phyloP scores from a whole-genome alignment of 2,113 vertebrate genomes.

The Macaca mulatta region DNA sequence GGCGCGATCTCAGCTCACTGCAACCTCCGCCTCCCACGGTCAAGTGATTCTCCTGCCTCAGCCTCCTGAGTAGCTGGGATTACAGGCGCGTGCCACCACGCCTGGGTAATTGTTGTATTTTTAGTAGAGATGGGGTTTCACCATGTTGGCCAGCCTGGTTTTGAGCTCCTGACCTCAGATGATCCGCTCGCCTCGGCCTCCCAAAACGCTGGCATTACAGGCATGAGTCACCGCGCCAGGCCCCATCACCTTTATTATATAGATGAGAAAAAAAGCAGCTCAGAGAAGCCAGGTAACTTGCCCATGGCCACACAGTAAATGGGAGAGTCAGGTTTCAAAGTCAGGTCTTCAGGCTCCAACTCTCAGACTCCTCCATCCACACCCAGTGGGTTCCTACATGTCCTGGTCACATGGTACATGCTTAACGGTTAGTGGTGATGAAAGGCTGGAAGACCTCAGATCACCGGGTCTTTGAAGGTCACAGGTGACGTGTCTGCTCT shows the following conservation, averaged over 20 bases:
- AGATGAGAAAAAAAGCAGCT: not conserved
- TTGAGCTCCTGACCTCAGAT: too few relatives aligned
- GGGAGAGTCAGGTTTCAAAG: not conserved
- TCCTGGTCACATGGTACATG: not conserved
- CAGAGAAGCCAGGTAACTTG: not conserved
- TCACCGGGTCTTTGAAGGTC: not conserved
- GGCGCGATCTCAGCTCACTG: too few relatives aligned
- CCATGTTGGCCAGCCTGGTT: too few relatives aligned
- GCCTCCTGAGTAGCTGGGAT: too few relatives aligned
- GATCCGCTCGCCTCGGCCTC: too few relatives aligned
- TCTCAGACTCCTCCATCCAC: not conserved
- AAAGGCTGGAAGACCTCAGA: not conserved
- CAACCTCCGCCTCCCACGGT: too few relatives aligned
- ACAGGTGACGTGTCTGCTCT: not conserved
- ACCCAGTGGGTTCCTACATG: not conserved
- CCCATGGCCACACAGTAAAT: not conserved
- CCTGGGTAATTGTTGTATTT: too few relatives aligned
- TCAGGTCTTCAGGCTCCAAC: not conserved
- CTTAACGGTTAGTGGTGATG: not conserved
- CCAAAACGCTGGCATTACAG: too few relatives aligned
- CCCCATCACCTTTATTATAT: not conserved
- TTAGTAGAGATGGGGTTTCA: too few relatives aligned
- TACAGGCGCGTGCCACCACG: too few relatives aligned
- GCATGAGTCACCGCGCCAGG: fast-evolving
- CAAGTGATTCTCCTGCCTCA: too few relatives aligned